phyloP scores from a whole-genome alignment of 1,140 invertebrate genomes.

The Sinonovacula constricta region DNA sequence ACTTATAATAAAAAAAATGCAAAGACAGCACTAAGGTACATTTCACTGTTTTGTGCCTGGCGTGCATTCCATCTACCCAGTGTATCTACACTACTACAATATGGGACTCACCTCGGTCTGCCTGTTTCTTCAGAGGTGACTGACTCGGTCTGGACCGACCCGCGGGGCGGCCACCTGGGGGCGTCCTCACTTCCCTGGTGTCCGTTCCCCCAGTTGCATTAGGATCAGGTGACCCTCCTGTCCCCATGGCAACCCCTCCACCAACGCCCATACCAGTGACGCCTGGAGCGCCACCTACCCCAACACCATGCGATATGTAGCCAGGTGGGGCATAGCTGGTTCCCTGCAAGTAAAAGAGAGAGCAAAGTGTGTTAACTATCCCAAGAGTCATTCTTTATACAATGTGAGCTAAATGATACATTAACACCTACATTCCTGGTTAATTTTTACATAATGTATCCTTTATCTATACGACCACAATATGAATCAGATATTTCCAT shows the following conservation, averaged over 20 bases:
- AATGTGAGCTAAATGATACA: no score
- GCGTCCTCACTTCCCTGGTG: constrained; percentile 54
- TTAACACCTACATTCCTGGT: no score
- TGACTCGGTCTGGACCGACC: constrained; percentile 51
- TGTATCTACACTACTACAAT: no score
- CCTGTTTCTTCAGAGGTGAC: constrained; percentile 22
- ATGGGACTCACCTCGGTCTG: constrained; percentile 44
- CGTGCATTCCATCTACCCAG: no score
- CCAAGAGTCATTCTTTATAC: no score
- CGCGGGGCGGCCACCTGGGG: constrained; percentile 52
- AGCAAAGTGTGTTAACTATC: no score
- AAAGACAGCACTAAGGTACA: no score
- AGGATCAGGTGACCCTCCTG: not conserved
- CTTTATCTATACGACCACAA: no score
- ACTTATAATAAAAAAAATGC: no score
- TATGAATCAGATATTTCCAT: no score
- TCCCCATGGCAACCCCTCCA: not conserved
- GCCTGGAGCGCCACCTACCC: not conserved
- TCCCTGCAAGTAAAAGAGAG: constrained; percentile 33
- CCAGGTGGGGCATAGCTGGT: constrained; percentile 45
- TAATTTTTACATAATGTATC: no score
- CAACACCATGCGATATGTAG: not conserved
- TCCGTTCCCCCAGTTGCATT: constrained; percentile 41
- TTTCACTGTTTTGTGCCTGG: no score
- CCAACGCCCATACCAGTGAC: constrained; percentile 16